Evolutionary conservation across 64 coral and sea anemone species (phyloP).

Genomic region (Porites australiensis): DNA sequence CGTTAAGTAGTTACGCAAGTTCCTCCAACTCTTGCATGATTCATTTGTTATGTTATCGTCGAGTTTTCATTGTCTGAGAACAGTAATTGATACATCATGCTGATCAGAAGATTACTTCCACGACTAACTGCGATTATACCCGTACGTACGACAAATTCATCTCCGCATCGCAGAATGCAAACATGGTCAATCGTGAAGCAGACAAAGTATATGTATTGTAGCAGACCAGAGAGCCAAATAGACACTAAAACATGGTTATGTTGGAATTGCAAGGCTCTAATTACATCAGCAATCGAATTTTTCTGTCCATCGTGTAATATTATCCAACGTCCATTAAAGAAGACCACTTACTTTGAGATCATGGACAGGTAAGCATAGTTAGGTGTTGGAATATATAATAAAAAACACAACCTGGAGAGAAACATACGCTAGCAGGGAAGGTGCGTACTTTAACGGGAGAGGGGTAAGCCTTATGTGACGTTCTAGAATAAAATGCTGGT

Average conservation of each 20-base stretch:
- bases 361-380: slow-evolving; percentile 50
- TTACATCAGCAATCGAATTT: slow-evolving; percentile 58
- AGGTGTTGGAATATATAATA: too few species aligned
- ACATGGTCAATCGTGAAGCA: not conserved
- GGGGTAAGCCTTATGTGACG: too few species aligned
- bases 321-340: slow-evolving; percentile 76
- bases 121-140: not conserved
- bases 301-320: slow-evolving; percentile 83
- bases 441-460: too few species aligned
- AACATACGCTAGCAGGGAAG: too few species aligned
- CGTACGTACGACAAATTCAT: not conserved
- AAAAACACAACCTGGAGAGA: too few species aligned
- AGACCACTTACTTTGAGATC: slow-evolving; percentile 77
- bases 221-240: not conserved
- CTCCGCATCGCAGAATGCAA: not conserved
- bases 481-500: too few species aligned
- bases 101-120: not conserved
- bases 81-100: not conserved
- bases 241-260: not conserved
- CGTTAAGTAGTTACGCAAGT: not conserved
- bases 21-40: not conserved
- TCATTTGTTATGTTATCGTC: not conserved
- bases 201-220: not conserved
- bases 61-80: not conserved
- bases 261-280: slow-evolving; percentile 78